Evolutionary conservation across 2,113 vertebrate species (phyloP).

Genomic region (Euleptes europaea): DNA sequence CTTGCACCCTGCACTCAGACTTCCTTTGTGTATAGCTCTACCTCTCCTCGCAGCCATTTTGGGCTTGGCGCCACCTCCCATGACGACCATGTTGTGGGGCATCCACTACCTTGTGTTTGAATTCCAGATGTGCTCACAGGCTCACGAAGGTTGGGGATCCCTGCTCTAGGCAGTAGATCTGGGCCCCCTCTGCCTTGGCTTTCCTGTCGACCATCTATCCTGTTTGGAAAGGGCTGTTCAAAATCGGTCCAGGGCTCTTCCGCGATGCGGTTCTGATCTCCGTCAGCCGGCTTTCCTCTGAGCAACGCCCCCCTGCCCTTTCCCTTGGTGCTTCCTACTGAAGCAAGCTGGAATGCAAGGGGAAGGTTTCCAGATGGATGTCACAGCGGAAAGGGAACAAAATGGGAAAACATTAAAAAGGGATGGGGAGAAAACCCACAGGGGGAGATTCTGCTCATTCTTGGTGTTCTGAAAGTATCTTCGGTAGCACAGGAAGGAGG

Average conservation of each 20-base stretch:
- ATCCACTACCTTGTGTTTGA: too few species aligned
- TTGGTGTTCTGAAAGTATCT: neutral
- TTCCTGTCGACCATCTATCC: neutral
- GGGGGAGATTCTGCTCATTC: neutral
- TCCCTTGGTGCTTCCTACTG: neutral
- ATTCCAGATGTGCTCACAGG: too few species aligned
- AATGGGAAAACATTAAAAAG: neutral
- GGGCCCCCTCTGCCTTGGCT: too few species aligned
- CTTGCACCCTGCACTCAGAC: too few species aligned
- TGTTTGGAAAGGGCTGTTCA: neutral
- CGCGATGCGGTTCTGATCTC: neutral
- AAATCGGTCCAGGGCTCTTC: neutral
- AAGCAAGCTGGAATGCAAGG: constrained; percentile 5
- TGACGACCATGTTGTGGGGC: too few species aligned
- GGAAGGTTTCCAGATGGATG: constrained; percentile 1
- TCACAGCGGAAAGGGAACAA: constrained; percentile 1
- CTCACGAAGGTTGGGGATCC: too few species aligned
- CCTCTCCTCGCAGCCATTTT: too few species aligned
- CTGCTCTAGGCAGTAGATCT: too few species aligned
- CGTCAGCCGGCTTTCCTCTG: neutral
- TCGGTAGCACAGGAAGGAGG: constrained; percentile 8
- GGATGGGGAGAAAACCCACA: neutral
- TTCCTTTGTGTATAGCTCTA: too few species aligned
- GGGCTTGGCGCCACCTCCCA: too few species aligned
- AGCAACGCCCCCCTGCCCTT: neutral